Evolutionary conservation across 2,113 vertebrate genomes (phyloP), one percentile per base, ranked within the genome.

Genomic region (Pygoscelis adeliae): DNA sequence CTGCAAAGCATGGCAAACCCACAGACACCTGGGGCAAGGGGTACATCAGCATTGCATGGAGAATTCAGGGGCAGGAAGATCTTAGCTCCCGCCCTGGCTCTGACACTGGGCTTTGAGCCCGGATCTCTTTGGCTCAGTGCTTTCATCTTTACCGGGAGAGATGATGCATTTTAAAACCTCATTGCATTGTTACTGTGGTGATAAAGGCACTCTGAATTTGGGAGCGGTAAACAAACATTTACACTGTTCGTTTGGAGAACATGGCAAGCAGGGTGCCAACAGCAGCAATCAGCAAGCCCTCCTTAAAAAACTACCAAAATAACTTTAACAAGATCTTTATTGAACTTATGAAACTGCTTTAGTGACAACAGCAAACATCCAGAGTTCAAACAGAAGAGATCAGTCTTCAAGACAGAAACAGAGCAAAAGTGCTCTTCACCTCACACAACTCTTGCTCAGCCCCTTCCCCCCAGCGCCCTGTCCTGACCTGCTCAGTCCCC

Each of bases 381-480:
- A 22, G 49, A 77, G 16, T 69, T 79, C 18, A 70, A 49, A 73
- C 2, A 65, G 7, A 93, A 82, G 23, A 49, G 23, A 46, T 36
- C 12, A 50, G 23, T 47, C 46, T 53, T 73, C n/a, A 14, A 67
- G 15, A 14, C 0, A 52, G 65, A 77, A 88, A 49, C 9, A 71
- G 11, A 87, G 23, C 4, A 47, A 20, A 70, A 79, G 4, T 17
- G 3, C 22, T 69, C 38, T 71, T 88, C 23, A 44, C 5, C 34
- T 73, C 49, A 77, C 20, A 15, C 18, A 73, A 16, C 11, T 21
- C 40, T 61, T 61, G 20, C 15, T 53, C 50, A 90, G 27, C 14
- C 10, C 7, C 34, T 53, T 76, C 18, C 2, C 1, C 17, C 10
- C 44, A 42, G 20, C 0, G 0, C 3, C 23, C 73, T 70, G 15